Evolutionary conservation across 2,888 invertebrate species (phyloP).

Genomic region (Perizoma flavofasciatum): DNA sequence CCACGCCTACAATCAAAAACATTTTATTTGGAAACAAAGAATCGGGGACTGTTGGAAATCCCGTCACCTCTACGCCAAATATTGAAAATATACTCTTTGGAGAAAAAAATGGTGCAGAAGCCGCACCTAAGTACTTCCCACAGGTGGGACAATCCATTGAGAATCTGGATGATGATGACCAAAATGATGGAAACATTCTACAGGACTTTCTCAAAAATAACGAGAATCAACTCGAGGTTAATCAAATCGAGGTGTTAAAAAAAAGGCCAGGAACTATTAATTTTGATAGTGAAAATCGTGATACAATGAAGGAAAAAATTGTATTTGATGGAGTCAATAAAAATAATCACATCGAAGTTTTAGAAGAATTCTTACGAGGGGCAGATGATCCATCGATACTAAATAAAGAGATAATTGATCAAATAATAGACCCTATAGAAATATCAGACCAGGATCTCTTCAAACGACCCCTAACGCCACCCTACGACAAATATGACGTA

Average conservation of each 20-base stretch:
- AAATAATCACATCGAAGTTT: constrained; percentile 39
- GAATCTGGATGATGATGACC: constrained; percentile 11
- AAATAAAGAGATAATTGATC: constrained; percentile 12
- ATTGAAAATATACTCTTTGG: constrained; percentile 10
- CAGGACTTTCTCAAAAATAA: background rate
- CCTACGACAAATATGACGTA: constrained; percentile 48
- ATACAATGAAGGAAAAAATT: background rate
- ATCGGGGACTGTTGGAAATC: constrained; percentile 23
- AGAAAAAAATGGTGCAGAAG: constrained; percentile 2
- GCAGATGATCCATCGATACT: constrained; percentile 24
- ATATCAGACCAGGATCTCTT: constrained; percentile 18
- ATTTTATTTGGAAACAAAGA: constrained; percentile 65
- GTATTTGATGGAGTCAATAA: background rate
- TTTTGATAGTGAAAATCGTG: background rate
- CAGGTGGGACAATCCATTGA: constrained; percentile 21
- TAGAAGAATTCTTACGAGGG: constrained; percentile 54
- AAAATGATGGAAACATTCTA: background rate
- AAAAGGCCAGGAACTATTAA: background rate
- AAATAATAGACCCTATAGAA: constrained; percentile 19
- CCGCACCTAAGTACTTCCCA: constrained; percentile 30
- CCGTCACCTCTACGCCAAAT: constrained; percentile 5
- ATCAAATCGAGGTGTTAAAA: background rate
- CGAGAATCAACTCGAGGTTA: background rate
- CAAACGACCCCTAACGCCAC: constrained; percentile 33
- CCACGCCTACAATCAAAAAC: constrained; percentile 68